phyloP scores from a whole-genome alignment of 2,797 vertebrate species.

The Perdix hodgsoniae region DNA sequence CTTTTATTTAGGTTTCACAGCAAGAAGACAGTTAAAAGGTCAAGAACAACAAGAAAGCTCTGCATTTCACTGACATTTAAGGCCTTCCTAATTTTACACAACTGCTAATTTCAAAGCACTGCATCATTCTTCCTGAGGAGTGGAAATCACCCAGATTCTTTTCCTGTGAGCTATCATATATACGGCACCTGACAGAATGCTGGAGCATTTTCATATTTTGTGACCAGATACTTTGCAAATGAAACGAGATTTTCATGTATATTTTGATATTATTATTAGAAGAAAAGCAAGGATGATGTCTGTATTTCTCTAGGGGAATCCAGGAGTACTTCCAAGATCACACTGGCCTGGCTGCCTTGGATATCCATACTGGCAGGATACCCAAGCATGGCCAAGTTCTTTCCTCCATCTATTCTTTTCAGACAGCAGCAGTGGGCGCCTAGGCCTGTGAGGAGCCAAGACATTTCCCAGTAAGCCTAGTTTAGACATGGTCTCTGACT shows the following conservation, averaged over 20 bases:
- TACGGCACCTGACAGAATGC: neutral
- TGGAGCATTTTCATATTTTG: neutral
- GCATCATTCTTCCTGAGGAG: neutral
- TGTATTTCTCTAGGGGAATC: neutral
- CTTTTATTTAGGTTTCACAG: neutral
- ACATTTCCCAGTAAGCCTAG: neutral
- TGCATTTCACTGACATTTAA: neutral
- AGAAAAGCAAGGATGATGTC: neutral
- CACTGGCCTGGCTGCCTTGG: neutral
- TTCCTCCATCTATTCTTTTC: neutral
- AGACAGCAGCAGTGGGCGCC: accelerated
- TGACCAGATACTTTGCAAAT: neutral
- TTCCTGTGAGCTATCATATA: neutral
- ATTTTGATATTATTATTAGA: neutral
- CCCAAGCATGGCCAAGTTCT: accelerated
- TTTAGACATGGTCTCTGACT: accelerated
- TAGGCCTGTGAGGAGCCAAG: accelerated
- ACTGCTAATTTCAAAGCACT: neutral
- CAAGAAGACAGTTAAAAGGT: constrained; percentile 13
- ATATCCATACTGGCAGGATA: neutral
- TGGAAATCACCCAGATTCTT: neutral
- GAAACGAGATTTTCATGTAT: neutral
- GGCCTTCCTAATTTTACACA: neutral
- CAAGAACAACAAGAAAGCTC: constrained; percentile 12
- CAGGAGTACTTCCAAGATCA: neutral